Percentiles rank a stretch among this genome's conserved stretches.
These are phyloP conservation scores for Lymantria monacha DNA, from an alignment of 2,888 invertebrate species.

Conservation along the genomic window DNA sequence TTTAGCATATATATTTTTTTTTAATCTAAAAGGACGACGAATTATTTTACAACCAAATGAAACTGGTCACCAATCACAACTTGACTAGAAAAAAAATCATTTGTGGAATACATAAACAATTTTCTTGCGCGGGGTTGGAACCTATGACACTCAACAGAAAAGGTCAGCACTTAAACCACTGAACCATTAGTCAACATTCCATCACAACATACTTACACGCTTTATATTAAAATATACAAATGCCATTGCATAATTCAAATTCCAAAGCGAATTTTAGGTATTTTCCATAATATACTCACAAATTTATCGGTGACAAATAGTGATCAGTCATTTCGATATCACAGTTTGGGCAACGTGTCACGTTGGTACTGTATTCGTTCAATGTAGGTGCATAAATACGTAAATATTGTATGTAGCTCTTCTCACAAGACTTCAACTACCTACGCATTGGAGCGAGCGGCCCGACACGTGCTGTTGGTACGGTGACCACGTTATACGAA, in stretches of 20 bases:
- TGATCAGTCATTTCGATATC: neutral
- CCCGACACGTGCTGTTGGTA: constrained; percentile 11
- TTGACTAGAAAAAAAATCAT: too few species aligned
- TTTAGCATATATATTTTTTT: too few species aligned
- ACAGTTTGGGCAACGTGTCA: neutral
- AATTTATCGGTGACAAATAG: neutral
- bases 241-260: too few species aligned
- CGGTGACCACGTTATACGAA: constrained; percentile 8
- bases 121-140: too few species aligned
- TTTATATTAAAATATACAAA: neutral
- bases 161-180: too few species aligned
- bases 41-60: too few species aligned
- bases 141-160: too few species aligned
- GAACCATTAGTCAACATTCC: too few species aligned
- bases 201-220: too few species aligned
- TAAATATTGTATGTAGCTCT: constrained; percentile 6
- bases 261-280: neutral
- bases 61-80: too few species aligned
- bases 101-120: too few species aligned
- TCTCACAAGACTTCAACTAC: constrained; percentile 2
- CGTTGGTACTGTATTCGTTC: neutral
- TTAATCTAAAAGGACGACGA: too few species aligned
- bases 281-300: neutral
- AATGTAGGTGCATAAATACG: neutral
- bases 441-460: constrained; percentile 7